Evolutionary conservation across 2,888 invertebrate genomes (phyloP), one percentile per base, ranked within the genome.

Genomic region (Osmoderma eremita): DNA sequence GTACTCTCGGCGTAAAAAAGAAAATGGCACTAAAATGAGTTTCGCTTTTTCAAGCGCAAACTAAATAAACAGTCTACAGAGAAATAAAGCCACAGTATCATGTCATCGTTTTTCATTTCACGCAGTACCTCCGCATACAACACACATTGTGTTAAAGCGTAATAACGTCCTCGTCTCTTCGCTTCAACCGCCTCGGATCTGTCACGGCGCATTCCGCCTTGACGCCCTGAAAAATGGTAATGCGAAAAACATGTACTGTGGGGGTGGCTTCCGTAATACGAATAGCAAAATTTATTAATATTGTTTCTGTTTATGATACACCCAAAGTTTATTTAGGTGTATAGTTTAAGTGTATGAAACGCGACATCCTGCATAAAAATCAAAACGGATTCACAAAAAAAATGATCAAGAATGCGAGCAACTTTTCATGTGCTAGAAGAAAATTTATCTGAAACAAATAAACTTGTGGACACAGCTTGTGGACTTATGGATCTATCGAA

Each of bases 81-180:
- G 58, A 61, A 61, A 61, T 61, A 48, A 61, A 61, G 58, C 58
- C 58, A 18, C 58, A 30, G 41, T 61, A 61, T 61, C 58, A 61
- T 61, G 58, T 61, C 58, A 58, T 58, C 58, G 58, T 61, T 61
- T 61, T 61, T 61, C 58, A 61, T 61, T 61, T 61, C 58, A 61
- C 58, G 58, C 58, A 61, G 42, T 45, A 61, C 58, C 48, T 61
- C 58, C 15, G 30, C 45, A 17, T 30, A 15, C 58, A n/a, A 45
- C 24, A 45, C 15, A 61, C 12, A n/a, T 20, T 20, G 18, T 22
- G 45, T 22, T 20, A 17, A 45, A 45, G 20, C 45, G 12, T 30
- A 13, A 45, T 13, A 17, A 8, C 10, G n/a, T 51, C 13, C 6
- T 56, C 41, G 41, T 22, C 8, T 56, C 13, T 56, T n/a, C 56